phyloP scores from a whole-genome alignment of 2,888 invertebrate genomes.

The Orthosia incerta region DNA sequence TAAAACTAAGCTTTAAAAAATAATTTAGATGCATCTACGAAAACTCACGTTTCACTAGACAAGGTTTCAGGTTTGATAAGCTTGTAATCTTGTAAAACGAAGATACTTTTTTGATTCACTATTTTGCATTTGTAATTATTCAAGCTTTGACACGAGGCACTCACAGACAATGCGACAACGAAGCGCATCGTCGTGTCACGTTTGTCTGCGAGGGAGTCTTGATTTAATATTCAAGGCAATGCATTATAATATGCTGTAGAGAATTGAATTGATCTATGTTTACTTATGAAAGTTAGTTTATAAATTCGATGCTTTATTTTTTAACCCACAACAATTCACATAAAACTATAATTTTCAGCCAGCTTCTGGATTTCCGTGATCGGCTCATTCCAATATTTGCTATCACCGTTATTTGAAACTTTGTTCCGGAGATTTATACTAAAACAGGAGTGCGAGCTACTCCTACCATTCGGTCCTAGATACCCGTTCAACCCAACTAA shows the following conservation, averaged over 20 bases:
- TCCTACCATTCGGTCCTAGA: slow-evolving; percentile 60
- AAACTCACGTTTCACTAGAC: neutral
- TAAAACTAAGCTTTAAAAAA: neutral
- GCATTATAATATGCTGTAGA: too few species aligned
- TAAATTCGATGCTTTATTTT: too few species aligned
- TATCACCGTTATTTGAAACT: slow-evolving; percentile 67
- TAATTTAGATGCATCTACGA: neutral
- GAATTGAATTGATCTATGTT: too few species aligned
- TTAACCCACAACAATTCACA: too few species aligned
- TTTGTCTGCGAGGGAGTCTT: too few species aligned
- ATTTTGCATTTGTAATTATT: too few species aligned
- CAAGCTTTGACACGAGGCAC: too few species aligned
- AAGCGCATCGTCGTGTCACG: too few species aligned
- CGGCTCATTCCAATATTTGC: slow-evolving; percentile 61
- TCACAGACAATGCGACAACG: too few species aligned
- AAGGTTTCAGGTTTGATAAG: neutral
- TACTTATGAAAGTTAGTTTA: too few species aligned
- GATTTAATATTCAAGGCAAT: too few species aligned
- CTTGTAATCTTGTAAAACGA: neutral
- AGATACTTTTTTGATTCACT: neutral
- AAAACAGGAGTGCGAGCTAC: slow-evolving; percentile 58
- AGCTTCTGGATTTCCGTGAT: slow-evolving; percentile 53
- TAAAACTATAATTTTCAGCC: slow-evolving; percentile 54
- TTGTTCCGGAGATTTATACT: slow-evolving; percentile 64
- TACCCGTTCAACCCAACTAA: slow-evolving; percentile 66